Conservation (phyloP, 92 coral and sea anemone genomes). For the Palythoa grandis region DNA sequence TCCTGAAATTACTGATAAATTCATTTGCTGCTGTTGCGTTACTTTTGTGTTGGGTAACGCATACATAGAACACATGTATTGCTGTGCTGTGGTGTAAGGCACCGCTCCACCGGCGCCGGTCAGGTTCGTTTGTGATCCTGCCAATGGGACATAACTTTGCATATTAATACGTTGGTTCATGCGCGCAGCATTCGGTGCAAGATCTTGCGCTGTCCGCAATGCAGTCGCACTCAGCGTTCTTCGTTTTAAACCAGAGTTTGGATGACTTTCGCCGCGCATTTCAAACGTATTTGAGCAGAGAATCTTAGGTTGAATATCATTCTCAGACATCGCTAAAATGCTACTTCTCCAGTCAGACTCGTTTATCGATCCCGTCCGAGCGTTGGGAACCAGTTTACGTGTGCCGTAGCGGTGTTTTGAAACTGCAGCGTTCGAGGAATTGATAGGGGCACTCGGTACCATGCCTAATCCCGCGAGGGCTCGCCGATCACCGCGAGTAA, state of each 20-base stretch:
- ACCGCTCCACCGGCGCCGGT: constrained; percentile 68
- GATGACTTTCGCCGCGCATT: constrained; percentile 66
- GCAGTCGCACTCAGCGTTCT: constrained; percentile 92
- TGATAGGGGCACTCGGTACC: constrained; percentile 67
- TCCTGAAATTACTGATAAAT: constrained; percentile 94
- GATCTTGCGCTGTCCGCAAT: constrained; percentile 61
- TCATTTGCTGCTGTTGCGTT: constrained; percentile 83
- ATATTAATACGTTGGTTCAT: constrained; percentile 67
- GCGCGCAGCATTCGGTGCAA: constrained; percentile 50
- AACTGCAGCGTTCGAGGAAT: constrained; percentile 41
- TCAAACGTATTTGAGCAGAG: constrained; percentile 51
- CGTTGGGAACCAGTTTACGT: constrained; percentile 68
- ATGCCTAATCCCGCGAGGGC: constrained; percentile 81
- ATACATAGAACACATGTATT: constrained; percentile 85
- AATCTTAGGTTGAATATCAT: constrained; percentile 38
- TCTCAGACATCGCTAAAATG: constrained; percentile 48
- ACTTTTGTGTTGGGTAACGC: constrained; percentile 83
- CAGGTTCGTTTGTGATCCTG: constrained; percentile 73
- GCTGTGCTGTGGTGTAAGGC: constrained; percentile 67
- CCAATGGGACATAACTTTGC: constrained; percentile 26
- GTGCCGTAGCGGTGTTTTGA: constrained; percentile 80
- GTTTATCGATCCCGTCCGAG: constrained; percentile 44
- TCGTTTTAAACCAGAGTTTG: constrained; percentile 60
- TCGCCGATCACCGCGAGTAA: constrained; percentile 83
- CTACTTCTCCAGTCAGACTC: constrained; percentile 74